phyloP scores from a whole-genome alignment of 2,888 invertebrate genomes.

The Ormia ochracea region DNA sequence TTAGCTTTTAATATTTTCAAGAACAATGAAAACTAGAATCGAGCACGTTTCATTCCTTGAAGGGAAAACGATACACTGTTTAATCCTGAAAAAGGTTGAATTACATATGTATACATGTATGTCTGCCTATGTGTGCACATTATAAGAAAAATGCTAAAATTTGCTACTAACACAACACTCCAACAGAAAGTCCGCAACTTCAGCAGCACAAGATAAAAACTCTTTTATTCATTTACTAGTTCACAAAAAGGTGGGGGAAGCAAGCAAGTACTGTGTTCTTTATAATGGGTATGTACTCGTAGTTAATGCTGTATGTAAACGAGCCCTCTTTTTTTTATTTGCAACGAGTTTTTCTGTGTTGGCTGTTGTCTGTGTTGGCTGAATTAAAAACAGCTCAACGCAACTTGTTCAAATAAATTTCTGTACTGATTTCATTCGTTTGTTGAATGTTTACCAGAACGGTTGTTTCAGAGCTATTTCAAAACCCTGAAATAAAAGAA shows the following conservation, averaged over 20 bases:
- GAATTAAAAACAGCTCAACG: constrained; percentile 35
- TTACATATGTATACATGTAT: too few relatives aligned
- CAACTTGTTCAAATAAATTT: constrained; percentile 55
- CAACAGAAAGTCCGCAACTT: constrained; percentile 47
- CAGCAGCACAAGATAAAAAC: neutral
- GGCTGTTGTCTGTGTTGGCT: constrained; percentile 39
- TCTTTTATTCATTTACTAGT: constrained; percentile 4
- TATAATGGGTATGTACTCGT: neutral
- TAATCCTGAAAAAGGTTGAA: neutral
- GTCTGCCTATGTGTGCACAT: too few relatives aligned
- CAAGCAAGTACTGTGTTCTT: neutral
- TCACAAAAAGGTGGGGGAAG: constrained; percentile 18
- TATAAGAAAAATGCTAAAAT: neutral
- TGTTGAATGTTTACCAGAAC: constrained; percentile 75
- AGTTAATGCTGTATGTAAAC: constrained; percentile 33
- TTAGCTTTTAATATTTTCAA: neutral
- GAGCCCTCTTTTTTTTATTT: constrained; percentile 58
- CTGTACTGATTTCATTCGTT: constrained; percentile 73
- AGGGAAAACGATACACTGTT: neutral
- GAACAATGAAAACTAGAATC: neutral
- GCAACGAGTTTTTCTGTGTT: constrained; percentile 38
- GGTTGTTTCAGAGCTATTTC: constrained; percentile 66
- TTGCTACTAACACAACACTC: constrained; percentile 28
- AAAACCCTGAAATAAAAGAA: constrained; percentile 20
- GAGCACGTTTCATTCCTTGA: neutral